Evolutionary conservation across 1,140 invertebrate genomes (phyloP), one percentile per base, ranked within the genome.

Genomic region (Heliothis subflexa): DNA sequence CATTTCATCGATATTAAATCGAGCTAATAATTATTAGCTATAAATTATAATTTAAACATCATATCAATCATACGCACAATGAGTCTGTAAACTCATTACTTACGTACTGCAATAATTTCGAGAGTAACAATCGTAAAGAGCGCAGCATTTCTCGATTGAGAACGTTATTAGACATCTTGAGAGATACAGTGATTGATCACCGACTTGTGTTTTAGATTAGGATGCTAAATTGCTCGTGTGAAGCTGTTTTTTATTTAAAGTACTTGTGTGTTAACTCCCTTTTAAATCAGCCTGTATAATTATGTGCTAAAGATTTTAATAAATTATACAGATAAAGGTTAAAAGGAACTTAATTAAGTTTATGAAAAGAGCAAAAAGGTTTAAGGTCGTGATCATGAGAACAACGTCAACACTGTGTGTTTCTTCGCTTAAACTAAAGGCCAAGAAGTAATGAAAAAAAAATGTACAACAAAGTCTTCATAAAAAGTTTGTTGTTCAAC

Each of bases 81-180:
- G 7, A 40, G 3, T 5, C 5, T 7, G 3, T 40, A 25, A 28
- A 59, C 25, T 28, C 21, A 5, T 59, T 59, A 14, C 55, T 14
- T 13, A 4, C 18, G 21, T 21, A 25, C 10, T 21, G 18, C 54
- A 59, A 16, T 55, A 2, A 13, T 28, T 25, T 13, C 55, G 12
- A 25, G 2, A 59, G 55, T 25, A 28, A 28, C 55, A 59, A 59
- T 59, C 47, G 66, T 12, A 47, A 12, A 13, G n/a, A 28, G 66
- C 64, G 49, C 47, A 18, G 47, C 50, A 21, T 70, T 21, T 9
- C 47, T 70, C 66, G 66, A 70, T 70, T 52, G 47, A 49, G 18
- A 52, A 70, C 47, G 66, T 49, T 52, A 70, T 70, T 70, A 70
- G 47, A 50, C 47, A 25, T 70, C 66, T 25, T 12, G 66, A 68